A percentile compares a stretch with the other conserved stretches of the same genome.
phyloP scores from a whole-genome alignment of 2,113 vertebrate genomes.

The Oceanites oceanicus region DNA sequence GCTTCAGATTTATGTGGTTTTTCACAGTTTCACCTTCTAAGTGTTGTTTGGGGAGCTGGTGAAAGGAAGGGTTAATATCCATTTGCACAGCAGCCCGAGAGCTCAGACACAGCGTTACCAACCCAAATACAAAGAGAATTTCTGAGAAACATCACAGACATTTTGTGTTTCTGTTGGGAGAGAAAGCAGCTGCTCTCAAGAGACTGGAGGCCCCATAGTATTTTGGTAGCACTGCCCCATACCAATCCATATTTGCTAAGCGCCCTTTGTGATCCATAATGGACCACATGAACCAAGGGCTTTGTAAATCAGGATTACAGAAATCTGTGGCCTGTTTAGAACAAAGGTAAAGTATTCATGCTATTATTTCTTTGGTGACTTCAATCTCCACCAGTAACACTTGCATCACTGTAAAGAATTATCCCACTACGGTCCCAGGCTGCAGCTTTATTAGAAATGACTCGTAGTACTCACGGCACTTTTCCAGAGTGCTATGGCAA shows the following conservation, averaged over 20 bases:
- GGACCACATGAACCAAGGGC: background rate
- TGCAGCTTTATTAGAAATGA: background rate
- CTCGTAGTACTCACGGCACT: background rate
- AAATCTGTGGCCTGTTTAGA: background rate
- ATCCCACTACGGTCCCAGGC: background rate
- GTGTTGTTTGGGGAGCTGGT: background rate
- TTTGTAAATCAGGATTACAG: background rate
- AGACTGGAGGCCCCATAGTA: background rate
- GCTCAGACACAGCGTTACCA: background rate
- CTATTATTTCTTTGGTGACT: background rate
- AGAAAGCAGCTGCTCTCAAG: background rate
- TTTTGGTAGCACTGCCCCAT: background rate
- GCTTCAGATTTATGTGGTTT: background rate
- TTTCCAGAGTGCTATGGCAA: background rate
- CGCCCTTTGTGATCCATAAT: background rate
- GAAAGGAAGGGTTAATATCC: background rate
- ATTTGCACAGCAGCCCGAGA: background rate
- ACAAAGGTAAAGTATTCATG: background rate
- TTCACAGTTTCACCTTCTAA: background rate
- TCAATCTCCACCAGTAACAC: background rate
- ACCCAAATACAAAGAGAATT: background rate
- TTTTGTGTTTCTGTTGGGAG: background rate
- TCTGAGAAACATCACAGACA: background rate
- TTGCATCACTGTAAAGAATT: background rate
- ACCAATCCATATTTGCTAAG: background rate